Evolutionary conservation across 2,113 vertebrate genomes (phyloP).

Genomic region (Prinia subflava): DNA sequence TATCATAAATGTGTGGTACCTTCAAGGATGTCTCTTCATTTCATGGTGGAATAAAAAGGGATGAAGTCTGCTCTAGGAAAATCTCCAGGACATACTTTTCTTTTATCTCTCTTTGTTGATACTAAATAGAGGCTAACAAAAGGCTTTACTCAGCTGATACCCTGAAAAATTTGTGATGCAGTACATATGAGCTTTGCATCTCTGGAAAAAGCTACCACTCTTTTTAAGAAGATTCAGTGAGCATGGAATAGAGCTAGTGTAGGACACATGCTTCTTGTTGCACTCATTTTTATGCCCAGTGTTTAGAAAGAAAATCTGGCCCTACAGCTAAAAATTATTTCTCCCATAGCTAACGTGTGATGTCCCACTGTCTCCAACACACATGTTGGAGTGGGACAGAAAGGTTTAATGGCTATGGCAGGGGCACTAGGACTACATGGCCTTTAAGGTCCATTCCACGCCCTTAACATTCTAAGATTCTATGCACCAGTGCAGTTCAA

Average conservation of each 20-base stretch:
- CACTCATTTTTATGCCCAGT: not conserved
- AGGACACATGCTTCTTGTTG: not conserved
- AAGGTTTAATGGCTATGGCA: not conserved
- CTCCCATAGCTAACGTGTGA: rapidly evolving
- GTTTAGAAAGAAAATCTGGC: not conserved
- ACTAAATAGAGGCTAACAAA: not conserved
- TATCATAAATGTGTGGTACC: not conserved
- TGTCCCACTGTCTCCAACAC: not conserved
- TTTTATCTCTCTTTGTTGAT: not conserved
- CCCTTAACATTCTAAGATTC: not conserved
- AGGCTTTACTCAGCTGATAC: not conserved
- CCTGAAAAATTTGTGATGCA: not conserved
- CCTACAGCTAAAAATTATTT: not conserved
- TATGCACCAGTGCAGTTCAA: not conserved
- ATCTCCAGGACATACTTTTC: not conserved
- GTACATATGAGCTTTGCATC: not conserved
- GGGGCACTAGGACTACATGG: not conserved
- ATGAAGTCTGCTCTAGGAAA: not conserved
- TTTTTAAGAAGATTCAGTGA: not conserved
- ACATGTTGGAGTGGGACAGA: not conserved
- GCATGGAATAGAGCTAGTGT: not conserved
- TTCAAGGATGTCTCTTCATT: not conserved
- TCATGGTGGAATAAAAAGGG: not conserved
- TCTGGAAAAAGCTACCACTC: not conserved
- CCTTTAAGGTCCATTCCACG: not conserved